These are phyloP conservation scores for Patella ulyssiponensis DNA, from an alignment of 2,888 invertebrate genomes.

Conservation along the genomic window DNA sequence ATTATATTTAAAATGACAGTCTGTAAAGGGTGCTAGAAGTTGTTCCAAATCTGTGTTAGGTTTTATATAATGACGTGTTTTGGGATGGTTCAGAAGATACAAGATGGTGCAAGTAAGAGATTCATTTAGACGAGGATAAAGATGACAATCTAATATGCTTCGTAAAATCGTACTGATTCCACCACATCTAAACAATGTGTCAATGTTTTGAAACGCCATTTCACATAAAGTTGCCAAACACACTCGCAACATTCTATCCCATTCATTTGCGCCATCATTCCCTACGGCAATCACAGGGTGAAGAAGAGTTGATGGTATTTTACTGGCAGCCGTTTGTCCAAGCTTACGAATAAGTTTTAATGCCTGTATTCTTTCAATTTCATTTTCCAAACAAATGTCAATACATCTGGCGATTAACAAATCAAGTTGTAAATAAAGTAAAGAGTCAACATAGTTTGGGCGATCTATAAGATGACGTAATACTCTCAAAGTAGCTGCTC, in stretches of 20 bases:
- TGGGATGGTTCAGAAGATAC: slow-evolving; percentile 87
- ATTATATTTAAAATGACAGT: slow-evolving; percentile 81
- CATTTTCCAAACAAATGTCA: slow-evolving; percentile 88
- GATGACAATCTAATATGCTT: slow-evolving; percentile 87
- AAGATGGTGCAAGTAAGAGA: slow-evolving; percentile 90
- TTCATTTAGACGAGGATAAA: slow-evolving; percentile 91
- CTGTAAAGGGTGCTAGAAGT: slow-evolving; percentile 93
- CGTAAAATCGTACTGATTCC: slow-evolving; percentile 85
- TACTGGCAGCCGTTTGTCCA: slow-evolving; percentile 78
- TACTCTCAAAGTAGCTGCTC: slow-evolving; percentile 89
- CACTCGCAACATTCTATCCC: slow-evolving; percentile 86
- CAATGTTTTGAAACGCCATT: slow-evolving; percentile 88
- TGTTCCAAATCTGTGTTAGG: slow-evolving; percentile 80
- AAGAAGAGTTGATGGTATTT: slow-evolving; percentile 83
- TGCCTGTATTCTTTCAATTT: slow-evolving; percentile 88
- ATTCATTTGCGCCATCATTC: slow-evolving; percentile 84
- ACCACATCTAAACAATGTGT: slow-evolving; percentile 62
- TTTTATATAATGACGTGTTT: slow-evolving; percentile 82
- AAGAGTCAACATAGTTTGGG: slow-evolving; percentile 83
- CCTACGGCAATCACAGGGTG: slow-evolving; percentile 87
- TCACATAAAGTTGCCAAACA: slow-evolving; percentile 91
- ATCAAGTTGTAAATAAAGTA: slow-evolving; percentile 87
- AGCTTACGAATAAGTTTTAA: slow-evolving; percentile 86
- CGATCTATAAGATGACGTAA: slow-evolving; percentile 87
- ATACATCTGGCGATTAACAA: slow-evolving; percentile 89